Conservation (phyloP, 2,797 vertebrate genomes). For the Thalassophryne amazonica region DNA sequence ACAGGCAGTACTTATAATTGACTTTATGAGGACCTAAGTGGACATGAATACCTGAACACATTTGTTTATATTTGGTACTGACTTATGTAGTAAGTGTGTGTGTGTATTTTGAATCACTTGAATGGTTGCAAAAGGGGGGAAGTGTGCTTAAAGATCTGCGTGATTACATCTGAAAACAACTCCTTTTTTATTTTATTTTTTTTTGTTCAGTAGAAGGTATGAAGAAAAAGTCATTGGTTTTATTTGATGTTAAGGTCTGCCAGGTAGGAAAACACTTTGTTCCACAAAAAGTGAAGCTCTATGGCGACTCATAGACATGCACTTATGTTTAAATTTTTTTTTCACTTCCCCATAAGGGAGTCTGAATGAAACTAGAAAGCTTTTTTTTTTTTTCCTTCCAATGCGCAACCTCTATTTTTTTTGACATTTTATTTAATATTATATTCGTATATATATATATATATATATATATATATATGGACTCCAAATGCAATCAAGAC, state of each 20-base stretch:
- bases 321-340: slow-evolving; percentile 76
- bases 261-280: slow-evolving; percentile 77
- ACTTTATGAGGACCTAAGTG: slow-evolving; percentile 72
- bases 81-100: slow-evolving; percentile 61
- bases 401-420: slow-evolving; percentile 69
- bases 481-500: slow-evolving; percentile 87
- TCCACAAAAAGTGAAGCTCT: slow-evolving; percentile 77
- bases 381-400: slow-evolving; percentile 72
- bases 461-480: slow-evolving; percentile 77
- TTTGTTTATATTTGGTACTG: slow-evolving; percentile 80
- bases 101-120: slow-evolving; percentile 73
- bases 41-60: slow-evolving; percentile 68
- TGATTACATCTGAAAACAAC: slow-evolving; percentile 62
- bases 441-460: too few species aligned
- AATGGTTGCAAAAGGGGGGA: slow-evolving; percentile 55
- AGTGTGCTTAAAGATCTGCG: slow-evolving; percentile 52
- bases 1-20: slow-evolving; percentile 75
- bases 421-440: slow-evolving; percentile 80
- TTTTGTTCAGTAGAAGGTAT: slow-evolving; percentile 48
- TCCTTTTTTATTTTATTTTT: slow-evolving; percentile 63
- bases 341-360: slow-evolving; percentile 70
- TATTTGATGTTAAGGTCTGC: slow-evolving; percentile 70
- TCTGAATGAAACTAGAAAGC: slow-evolving; percentile 80
- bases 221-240: slow-evolving; percentile 55
- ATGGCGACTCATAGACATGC: slow-evolving; percentile 81